A percentile compares a stretch with the other conserved stretches of the same genome.
These are phyloP conservation scores for Ennomos erosarius DNA, from an alignment of 2,888 invertebrate genomes.

Conservation along the genomic window DNA sequence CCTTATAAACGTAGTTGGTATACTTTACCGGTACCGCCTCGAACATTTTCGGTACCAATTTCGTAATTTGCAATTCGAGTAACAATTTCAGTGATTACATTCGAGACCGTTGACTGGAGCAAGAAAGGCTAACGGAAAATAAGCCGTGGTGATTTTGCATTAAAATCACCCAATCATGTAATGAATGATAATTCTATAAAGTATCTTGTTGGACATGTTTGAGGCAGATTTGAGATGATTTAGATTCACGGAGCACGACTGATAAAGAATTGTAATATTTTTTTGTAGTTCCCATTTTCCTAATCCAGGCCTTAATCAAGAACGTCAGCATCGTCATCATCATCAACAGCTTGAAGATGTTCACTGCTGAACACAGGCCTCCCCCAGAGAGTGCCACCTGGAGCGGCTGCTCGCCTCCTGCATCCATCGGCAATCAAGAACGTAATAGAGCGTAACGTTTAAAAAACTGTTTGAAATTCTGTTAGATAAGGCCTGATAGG, in stretches of 20 bases:
- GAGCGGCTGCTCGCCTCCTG: no score
- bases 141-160: slow-evolving; percentile 55
- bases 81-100: slow-evolving; percentile 77
- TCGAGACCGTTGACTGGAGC: slow-evolving; percentile 59
- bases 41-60: slow-evolving; percentile 66
- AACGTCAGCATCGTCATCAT: neutral
- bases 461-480: no score
- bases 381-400: no score
- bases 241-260: slow-evolving; percentile 24
- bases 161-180: slow-evolving; percentile 61
- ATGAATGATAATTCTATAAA: slow-evolving; percentile 70
- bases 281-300: slow-evolving; percentile 22
- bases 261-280: slow-evolving; percentile 15
- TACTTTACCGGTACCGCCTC: slow-evolving; percentile 51
- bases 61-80: slow-evolving; percentile 77
- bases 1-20: slow-evolving; percentile 44
- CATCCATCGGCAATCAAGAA: no score
- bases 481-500: no score
- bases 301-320: slow-evolving; percentile 11
- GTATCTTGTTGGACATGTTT: slow-evolving; percentile 51
- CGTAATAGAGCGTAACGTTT: no score
- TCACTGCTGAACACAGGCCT: no score
- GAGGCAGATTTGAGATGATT: slow-evolving; percentile 29
- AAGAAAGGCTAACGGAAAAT: slow-evolving; percentile 62
- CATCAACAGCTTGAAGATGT: no score